phyloP scores from a whole-genome alignment of 2,888 invertebrate species.

The Hoplodrina ambigua region DNA sequence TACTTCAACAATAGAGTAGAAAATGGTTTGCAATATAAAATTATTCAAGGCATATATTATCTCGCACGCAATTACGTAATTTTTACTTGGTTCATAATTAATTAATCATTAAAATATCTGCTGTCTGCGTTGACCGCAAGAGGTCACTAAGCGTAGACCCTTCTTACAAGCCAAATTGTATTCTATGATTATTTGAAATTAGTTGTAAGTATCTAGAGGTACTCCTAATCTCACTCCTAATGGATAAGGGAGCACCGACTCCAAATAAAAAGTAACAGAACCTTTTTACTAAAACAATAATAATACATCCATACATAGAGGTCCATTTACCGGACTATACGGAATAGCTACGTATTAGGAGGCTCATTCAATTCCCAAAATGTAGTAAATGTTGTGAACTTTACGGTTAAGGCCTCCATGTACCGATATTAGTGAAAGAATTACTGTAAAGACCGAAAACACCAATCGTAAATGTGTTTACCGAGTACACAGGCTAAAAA shows the following conservation, averaged over 20 bases:
- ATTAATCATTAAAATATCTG: too few relatives aligned
- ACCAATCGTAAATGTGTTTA: conserved; percentile 72
- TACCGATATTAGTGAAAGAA: conserved; percentile 77
- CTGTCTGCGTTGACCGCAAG: too few relatives aligned
- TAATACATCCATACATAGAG: conserved; percentile 61
- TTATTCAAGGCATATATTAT: too few relatives aligned
- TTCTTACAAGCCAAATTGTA: conserved; percentile 34
- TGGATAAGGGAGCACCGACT: conserved; percentile 37
- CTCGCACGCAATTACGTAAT: too few relatives aligned
- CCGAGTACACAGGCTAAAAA: conserved; percentile 45
- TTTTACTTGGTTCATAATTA: too few relatives aligned
- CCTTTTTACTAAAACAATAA: conserved; percentile 62
- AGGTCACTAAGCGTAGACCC: conserved; percentile 11
- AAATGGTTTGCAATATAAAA: too few relatives aligned
- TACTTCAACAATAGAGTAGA: too few relatives aligned
- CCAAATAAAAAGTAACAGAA: conserved; percentile 56
- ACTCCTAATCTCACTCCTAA: conserved; percentile 32
- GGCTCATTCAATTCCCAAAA: conserved; percentile 77
- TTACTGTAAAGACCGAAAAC: conserved; percentile 79
- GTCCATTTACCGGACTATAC: conserved; percentile 64
- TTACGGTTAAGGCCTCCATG: conserved; percentile 78
- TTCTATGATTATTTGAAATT: conserved; percentile 44
- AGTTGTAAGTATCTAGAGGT: conserved; percentile 16
- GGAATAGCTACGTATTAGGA: conserved; percentile 67
- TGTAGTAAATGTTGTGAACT: conserved; percentile 75